Evolutionary conservation across 2,797 vertebrate species (phyloP).

Genomic region (Furcifer pardalis): DNA sequence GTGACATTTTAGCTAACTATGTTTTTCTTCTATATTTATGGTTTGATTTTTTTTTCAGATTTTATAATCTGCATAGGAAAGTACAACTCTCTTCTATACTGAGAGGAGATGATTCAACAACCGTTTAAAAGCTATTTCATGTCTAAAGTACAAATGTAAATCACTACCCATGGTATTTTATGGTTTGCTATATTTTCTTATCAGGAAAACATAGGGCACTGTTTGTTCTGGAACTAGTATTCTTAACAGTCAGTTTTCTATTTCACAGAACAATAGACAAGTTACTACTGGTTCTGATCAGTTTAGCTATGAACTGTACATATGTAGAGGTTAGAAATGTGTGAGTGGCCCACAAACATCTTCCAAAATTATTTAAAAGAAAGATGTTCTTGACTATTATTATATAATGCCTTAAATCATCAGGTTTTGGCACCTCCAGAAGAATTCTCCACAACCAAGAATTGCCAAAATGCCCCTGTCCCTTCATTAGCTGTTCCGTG

Average conservation of each 20-base stretch:
- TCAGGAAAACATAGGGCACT: neutral
- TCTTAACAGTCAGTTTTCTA: neutral
- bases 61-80: neutral
- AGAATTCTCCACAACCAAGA: too few species aligned
- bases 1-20: slow-evolving; percentile 37
- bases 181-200: neutral
- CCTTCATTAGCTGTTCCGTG: too few species aligned
- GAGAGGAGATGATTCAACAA: neutral
- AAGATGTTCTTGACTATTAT: neutral
- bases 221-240: neutral
- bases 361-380: neutral
- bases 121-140: neutral
- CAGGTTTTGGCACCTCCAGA: too few species aligned
- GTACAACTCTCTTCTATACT: slow-evolving; percentile 27
- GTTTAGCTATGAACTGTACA: neutral
- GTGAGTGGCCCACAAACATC: neutral
- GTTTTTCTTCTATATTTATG: slow-evolving; percentile 26
- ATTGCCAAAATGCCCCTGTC: too few species aligned
- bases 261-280: neutral
- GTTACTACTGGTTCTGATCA: neutral
- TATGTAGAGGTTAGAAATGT: neutral
- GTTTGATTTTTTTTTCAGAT: slow-evolving; percentile 37
- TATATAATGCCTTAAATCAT: neutral
- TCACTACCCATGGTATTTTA: neutral
- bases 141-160: neutral